Percentiles rank a stretch among this genome's conserved stretches.
These are phyloP conservation scores for Acromyrmex charruanus DNA, from an alignment of 1,140 invertebrate species.

Conservation along the genomic window DNA sequence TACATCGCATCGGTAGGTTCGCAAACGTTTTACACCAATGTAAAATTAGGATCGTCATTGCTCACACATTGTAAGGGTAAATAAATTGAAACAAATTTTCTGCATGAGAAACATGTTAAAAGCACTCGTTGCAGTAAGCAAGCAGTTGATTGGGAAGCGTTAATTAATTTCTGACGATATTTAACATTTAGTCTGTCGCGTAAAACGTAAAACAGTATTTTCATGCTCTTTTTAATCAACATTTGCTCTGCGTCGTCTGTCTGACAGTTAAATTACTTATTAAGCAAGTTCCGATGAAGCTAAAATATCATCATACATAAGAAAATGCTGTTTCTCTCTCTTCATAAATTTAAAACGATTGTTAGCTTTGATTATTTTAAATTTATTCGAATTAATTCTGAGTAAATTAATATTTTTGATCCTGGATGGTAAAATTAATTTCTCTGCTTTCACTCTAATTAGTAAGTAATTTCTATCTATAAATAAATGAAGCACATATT, in stretches of 20 bases:
- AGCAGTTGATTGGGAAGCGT: conserved; percentile 70
- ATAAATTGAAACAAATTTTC: conserved; percentile 77
- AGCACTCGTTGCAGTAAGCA: conserved; percentile 52
- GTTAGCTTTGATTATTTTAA: neutral
- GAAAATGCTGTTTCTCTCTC: neutral
- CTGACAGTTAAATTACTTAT: conserved; percentile 21
- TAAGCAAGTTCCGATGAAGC: conserved; percentile 1
- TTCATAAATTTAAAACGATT: neutral
- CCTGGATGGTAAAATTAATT: neutral
- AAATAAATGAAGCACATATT: neutral
- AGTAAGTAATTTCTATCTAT: neutral
- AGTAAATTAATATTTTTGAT: neutral
- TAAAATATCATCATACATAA: neutral
- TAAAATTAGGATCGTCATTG: conserved; percentile 74
- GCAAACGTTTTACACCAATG: conserved; percentile 56
- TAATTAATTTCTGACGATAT: conserved; percentile 65
- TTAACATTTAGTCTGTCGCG: conserved; percentile 33
- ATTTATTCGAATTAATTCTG: neutral
- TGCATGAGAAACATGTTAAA: conserved; percentile 70
- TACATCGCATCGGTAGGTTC: conserved; percentile 27
- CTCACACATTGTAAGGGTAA: conserved; percentile 74
- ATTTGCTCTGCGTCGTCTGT: neutral
- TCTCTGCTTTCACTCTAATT: neutral
- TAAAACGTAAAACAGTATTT: conserved; percentile 38
- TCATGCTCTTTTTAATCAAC: conserved; percentile 8